Evolutionary conservation across 2,113 vertebrate species (phyloP).

Genomic region (Daboia siamensis): DNA sequence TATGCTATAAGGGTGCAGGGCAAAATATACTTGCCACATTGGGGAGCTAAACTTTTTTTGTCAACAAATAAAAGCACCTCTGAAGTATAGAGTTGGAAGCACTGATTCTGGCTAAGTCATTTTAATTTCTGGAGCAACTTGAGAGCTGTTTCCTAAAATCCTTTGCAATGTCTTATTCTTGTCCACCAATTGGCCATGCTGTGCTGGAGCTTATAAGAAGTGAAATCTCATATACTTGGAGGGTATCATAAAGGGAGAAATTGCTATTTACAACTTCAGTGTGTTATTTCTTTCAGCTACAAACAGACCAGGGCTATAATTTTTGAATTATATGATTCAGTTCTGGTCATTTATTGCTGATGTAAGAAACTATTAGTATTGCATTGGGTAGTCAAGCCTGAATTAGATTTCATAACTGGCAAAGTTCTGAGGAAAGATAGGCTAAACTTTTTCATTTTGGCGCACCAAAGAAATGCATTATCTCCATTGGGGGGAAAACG

Average conservation of each 20-base stretch:
- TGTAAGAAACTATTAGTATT: not conserved
- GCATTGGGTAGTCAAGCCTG: not conserved
- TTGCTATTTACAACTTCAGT: not conserved
- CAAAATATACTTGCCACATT: not conserved
- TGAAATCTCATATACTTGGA: not conserved
- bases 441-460: not conserved
- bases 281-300: not conserved
- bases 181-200: not conserved
- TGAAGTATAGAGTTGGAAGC: not conserved
- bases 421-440: not conserved
- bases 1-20: not conserved
- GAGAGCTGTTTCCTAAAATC: not conserved
- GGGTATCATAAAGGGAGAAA: not conserved
- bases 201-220: not conserved
- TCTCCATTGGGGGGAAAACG: not conserved
- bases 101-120: not conserved
- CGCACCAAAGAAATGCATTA: not conserved
- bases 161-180: not conserved
- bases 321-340: not conserved
- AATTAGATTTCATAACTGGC: not conserved
- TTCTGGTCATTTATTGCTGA: not conserved
- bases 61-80: not conserved
- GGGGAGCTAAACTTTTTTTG: not conserved
- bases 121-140: not conserved
- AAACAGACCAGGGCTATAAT: not conserved